A percentile compares a stretch with the other conserved stretches of the same genome.
These are phyloP conservation scores for Trichogramma dendrolimi DNA, from an alignment of 2,888 invertebrate genomes.

Conservation along the genomic window DNA sequence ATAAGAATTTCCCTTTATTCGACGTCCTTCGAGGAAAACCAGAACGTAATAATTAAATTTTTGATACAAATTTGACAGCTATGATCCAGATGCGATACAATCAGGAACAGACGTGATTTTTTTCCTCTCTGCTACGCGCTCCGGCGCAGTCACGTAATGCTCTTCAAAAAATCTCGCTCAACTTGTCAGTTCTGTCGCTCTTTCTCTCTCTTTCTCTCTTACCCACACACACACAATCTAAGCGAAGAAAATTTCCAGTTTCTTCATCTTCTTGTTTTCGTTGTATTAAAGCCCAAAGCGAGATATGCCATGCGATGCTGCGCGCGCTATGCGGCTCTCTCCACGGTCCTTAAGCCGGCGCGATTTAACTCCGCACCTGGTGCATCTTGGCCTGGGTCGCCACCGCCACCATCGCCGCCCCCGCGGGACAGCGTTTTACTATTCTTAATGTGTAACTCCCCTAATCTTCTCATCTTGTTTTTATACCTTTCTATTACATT, in stretches of 20 bases:
- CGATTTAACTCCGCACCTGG: constrained; percentile 49
- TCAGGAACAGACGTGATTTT: too few species aligned
- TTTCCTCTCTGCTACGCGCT: too few species aligned
- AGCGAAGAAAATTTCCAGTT: not conserved
- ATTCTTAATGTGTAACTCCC: constrained; percentile 44
- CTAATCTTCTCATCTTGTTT: constrained; percentile 31
- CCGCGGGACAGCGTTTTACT: constrained; percentile 48
- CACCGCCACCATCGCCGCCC: constrained; percentile 32
- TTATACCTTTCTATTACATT: constrained; percentile 28
- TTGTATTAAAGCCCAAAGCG: not conserved
- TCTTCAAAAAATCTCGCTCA: too few species aligned
- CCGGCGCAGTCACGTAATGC: too few species aligned
- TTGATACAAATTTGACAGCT: too few species aligned
- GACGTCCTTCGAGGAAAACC: too few species aligned
- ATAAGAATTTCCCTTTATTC: too few species aligned
- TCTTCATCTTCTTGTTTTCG: not conserved
- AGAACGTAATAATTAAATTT: too few species aligned
- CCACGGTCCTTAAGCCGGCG: constrained; percentile 29
- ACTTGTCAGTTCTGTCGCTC: too few species aligned
- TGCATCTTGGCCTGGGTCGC: constrained; percentile 36
- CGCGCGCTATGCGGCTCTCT: not conserved
- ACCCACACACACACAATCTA: not conserved
- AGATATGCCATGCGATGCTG: not conserved
- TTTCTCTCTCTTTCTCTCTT: too few species aligned
- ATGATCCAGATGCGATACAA: too few species aligned